Evolutionary conservation across 2,888 invertebrate genomes (phyloP), one percentile per base, ranked within the genome.

Genomic region (Xestobium rufovillosum): DNA sequence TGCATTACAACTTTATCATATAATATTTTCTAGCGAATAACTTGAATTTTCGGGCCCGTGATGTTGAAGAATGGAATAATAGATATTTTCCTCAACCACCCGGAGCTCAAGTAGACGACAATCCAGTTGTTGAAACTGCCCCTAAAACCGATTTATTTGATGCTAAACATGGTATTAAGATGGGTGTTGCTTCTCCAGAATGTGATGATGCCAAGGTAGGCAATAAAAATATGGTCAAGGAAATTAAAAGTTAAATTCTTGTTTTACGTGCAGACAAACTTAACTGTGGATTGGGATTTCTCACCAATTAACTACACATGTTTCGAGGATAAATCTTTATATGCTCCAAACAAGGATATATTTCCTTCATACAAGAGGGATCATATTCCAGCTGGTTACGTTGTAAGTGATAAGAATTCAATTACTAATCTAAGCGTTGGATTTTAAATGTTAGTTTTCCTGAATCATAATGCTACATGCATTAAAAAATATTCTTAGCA

Each of bases 161-260:
- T 43, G 28, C 42, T 6, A 47, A 61, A 34, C 67, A 71, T 49
- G 64, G 66, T 12, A 60, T 73, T 13, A 58, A 61, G 43, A 80
- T 80, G 78, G 79, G 78, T 2, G 57, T 68, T 19, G 49, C 63
- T 14, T 61, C 63, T 33, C 43, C 53, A 1, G 44, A 62, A 1
- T 83, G 84, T 58, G 84, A 84, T 57, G 75, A 83, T 66, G 83
- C 71, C 31, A 71, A 74, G 62, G 82, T 81, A 61, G 52, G n/a
- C n/a, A n/a, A n/a, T n/a, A n/a, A n/a, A n/a, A n/a, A n/a, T n/a
- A n/a, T n/a, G n/a, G n/a, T n/a, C n/a, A 19, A 19, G n/a, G n/a
- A 8, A 6, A 19, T 19, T 19, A 8, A 8, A 8, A 19, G 23
- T n/a, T n/a, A 19, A 19, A 19, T 19, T n/a, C n/a, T n/a, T n/a